Evolutionary conservation across 2,888 invertebrate species (phyloP).

Genomic region (Elgonia sp.): DNA sequence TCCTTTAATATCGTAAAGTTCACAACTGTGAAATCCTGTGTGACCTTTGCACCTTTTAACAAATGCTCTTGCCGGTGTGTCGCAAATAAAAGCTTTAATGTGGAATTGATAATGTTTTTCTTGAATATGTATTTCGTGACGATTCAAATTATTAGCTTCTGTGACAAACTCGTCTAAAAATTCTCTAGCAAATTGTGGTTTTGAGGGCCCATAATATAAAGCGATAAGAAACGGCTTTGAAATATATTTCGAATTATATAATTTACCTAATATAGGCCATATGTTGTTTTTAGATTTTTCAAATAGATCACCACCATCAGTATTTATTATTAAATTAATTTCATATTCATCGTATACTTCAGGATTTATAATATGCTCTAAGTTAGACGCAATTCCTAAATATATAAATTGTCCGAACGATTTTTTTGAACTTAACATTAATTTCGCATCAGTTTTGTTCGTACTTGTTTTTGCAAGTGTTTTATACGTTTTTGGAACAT

Average conservation of each 20-base stretch:
- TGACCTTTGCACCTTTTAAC: slow-evolving; percentile 11
- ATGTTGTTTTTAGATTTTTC: slow-evolving; percentile 15
- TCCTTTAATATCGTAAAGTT: slow-evolving; percentile 9
- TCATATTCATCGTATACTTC: background rate
- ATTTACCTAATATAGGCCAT: slow-evolving; percentile 24
- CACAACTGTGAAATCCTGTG: slow-evolving; percentile 23
- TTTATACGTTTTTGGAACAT: slow-evolving; percentile 8
- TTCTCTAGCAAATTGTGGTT: slow-evolving; percentile 10
- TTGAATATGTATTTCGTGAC: slow-evolving; percentile 1
- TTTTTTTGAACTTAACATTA: slow-evolving; percentile 7
- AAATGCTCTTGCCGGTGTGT: slow-evolving; percentile 8
- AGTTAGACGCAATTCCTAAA: slow-evolving; percentile 16
- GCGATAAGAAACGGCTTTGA: slow-evolving; percentile 1
- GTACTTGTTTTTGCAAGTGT: background rate
- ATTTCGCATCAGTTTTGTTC: slow-evolving; percentile 3
- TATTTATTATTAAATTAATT: slow-evolving; percentile 19
- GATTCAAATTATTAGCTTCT: slow-evolving; percentile 9
- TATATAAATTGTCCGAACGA: slow-evolving; percentile 9
- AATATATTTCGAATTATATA: slow-evolving; percentile 5
- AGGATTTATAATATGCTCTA: slow-evolving; percentile 14
- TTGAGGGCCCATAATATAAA: slow-evolving; percentile 13
- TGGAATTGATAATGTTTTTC: slow-evolving; percentile 1
- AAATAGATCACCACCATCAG: background rate
- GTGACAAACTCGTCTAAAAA: slow-evolving; percentile 10
- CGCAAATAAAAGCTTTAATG: slow-evolving; percentile 14